Percentiles rank a stretch among this genome's conserved stretches.
Conservation (phyloP, 1,140 invertebrate genomes). For the Pachypsylla venusta region DNA sequence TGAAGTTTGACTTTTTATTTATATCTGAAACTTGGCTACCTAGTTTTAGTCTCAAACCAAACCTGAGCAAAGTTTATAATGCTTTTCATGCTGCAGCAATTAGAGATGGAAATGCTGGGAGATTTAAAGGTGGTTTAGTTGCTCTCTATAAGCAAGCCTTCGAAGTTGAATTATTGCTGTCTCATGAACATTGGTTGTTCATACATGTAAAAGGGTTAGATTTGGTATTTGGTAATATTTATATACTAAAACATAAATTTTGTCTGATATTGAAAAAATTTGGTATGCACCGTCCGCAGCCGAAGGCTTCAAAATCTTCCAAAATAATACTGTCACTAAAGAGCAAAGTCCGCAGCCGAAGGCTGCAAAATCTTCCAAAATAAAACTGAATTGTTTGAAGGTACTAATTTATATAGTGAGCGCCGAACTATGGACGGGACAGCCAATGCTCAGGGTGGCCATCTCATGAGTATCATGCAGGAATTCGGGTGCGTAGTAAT, state of each 20-base stretch:
- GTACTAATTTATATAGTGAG: neutral
- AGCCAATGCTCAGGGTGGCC: neutral
- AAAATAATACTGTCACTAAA: no score
- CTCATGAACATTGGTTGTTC: neutral
- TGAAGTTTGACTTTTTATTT: neutral
- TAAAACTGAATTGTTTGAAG: neutral
- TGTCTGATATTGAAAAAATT: no score
- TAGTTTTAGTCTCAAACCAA: neutral
- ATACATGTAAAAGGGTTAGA: neutral
- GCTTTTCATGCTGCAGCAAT: neutral
- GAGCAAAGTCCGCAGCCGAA: no score
- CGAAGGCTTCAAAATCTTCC: no score
- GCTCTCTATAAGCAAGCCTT: neutral
- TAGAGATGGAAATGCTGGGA: neutral
- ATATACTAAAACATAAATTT: neutral
- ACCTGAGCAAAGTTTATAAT: neutral
- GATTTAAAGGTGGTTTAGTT: neutral
- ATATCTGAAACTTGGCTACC: neutral
- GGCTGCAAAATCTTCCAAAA: no score
- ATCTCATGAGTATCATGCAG: neutral
- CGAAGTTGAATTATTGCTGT: neutral
- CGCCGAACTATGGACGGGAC: neutral
- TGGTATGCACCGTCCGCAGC: no score
- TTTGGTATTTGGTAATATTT: neutral
- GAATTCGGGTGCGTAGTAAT: neutral